These are phyloP conservation scores for Ploceus nigricollis DNA, from an alignment of 2,113 vertebrate species.

Conservation along the genomic window DNA sequence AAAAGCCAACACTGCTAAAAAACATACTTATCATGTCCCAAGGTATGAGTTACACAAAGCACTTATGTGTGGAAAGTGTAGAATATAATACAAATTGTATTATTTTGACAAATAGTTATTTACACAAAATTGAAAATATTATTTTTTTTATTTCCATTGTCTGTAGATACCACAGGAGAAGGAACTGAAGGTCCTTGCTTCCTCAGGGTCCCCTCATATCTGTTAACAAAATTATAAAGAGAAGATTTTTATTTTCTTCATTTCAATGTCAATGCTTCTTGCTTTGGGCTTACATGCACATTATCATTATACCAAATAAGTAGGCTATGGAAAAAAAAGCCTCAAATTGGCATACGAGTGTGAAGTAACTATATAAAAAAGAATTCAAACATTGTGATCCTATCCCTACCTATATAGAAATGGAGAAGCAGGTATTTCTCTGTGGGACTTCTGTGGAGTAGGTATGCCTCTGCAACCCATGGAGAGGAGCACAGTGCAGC, in stretches of 20 bases:
- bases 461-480: not conserved
- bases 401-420: not conserved
- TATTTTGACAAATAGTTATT: not conserved
- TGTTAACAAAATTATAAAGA: not conserved
- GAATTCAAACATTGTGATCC: fast-evolving
- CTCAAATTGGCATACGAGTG: not conserved
- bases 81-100: not conserved
- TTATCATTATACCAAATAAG: not conserved
- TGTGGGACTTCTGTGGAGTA: not conserved
- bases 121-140: not conserved
- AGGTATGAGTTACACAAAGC: not conserved
- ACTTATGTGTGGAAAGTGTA: not conserved
- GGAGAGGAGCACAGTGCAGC: not conserved
- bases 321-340: not conserved
- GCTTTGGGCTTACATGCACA: not conserved
- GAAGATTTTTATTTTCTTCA: not conserved
- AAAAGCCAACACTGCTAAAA: not conserved
- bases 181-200: not conserved
- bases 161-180: not conserved
- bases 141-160: not conserved
- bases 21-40: not conserved
- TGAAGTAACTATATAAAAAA: not conserved
- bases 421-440: not conserved
- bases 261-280: not conserved
- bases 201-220: not conserved